Conservation (phyloP, 1,140 invertebrate species). For the Hylyphantes graminicola region DNA sequence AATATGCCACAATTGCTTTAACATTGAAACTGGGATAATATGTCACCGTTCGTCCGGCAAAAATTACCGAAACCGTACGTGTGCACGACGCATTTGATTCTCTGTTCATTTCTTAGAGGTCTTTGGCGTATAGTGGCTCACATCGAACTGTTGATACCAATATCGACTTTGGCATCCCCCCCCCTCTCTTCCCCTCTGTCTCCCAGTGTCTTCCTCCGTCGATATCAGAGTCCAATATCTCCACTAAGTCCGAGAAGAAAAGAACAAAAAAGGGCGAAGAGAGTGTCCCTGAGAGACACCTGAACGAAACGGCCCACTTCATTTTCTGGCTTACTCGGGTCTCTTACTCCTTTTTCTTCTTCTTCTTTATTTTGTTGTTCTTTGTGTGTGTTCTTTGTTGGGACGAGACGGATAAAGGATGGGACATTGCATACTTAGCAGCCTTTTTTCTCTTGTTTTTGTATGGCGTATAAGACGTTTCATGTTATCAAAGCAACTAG, state of each 20-base stretch:
- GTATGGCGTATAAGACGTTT: too few species aligned
- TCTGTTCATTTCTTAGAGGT: too few species aligned
- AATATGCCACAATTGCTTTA: too few species aligned
- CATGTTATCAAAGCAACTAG: too few species aligned
- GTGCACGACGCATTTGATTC: too few species aligned
- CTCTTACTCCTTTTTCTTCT: conserved; percentile 1
- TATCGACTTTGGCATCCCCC: conserved; percentile 22
- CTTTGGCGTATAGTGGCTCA: not conserved
- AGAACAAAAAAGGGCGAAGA: not conserved
- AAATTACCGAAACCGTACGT: too few species aligned
- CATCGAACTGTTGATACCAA: conserved; percentile 54
- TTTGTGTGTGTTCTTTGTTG: conserved; percentile 3
- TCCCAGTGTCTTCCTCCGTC: conserved; percentile 21
- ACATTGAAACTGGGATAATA: too few species aligned
- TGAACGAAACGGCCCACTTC: conserved; percentile 36
- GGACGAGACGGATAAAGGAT: not conserved
- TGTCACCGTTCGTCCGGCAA: too few species aligned
- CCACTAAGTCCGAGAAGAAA: not conserved
- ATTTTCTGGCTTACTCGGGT: conserved; percentile 30
- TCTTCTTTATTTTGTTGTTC: not conserved
- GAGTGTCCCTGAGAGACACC: conserved; percentile 14
- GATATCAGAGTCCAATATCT: conserved; percentile 55
- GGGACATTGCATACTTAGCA: not conserved
- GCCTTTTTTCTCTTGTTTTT: too few species aligned
- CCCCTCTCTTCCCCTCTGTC: not conserved